phyloP scores from a whole-genome alignment of 2,888 invertebrate genomes.

The Odontothrips loti region DNA sequence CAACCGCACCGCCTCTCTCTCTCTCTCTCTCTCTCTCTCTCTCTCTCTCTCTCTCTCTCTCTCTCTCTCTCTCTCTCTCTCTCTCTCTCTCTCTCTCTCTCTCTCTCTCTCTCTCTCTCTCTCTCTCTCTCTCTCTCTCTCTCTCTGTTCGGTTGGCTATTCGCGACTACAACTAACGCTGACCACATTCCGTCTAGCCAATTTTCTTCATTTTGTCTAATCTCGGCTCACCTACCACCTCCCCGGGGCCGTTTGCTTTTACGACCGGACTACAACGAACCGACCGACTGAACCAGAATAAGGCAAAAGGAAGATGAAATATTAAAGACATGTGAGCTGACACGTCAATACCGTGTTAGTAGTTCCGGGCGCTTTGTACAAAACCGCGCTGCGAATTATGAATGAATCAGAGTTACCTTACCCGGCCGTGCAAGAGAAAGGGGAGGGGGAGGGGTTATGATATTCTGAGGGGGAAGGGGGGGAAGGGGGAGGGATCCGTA shows the following conservation, averaged over 20 bases:
- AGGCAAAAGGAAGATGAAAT: no score
- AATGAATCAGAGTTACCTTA: no score
- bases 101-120: conserved; percentile 26
- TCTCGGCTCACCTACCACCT: not conserved
- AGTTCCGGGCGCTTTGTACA: not conserved
- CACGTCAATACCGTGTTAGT: not conserved
- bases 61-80: conserved; percentile 23
- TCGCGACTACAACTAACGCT: not conserved
- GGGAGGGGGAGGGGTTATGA: no score
- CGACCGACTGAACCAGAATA: no score
- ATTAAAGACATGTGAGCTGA: no score
- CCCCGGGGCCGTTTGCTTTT: not conserved
- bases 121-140: conserved; percentile 8
- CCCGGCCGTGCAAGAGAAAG: no score
- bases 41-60: conserved; percentile 23
- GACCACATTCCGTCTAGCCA: not conserved
- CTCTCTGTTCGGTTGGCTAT: not conserved
- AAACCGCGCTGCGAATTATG: no score
- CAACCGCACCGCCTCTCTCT: not conserved
- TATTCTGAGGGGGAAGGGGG: no score
- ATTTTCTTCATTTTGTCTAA: conserved; percentile 18
- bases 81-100: conserved; percentile 20
- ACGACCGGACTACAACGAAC: not conserved
- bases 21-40: conserved; percentile 23
- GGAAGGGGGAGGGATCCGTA: not conserved